Base-by-base conservation (phyloP, 2,113 vertebrate genomes). In the Neogale vison region DNA sequence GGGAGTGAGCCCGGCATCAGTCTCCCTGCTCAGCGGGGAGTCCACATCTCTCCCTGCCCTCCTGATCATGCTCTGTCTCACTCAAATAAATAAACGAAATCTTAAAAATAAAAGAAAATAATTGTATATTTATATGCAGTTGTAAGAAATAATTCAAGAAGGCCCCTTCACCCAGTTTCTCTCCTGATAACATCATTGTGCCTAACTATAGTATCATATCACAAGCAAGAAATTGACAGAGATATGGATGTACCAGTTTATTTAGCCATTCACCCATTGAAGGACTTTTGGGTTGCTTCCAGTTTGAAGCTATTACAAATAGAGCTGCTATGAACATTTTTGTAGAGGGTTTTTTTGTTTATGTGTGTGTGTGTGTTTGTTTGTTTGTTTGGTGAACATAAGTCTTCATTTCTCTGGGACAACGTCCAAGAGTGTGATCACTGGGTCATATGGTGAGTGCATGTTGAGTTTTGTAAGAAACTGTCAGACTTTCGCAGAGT, bases 391-490 rank as follows among this genome's bases (percentile, higher is more conserved):
- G 29, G 47, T 34, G 15, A 55, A 74, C 76, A 1, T 71, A 57
- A 88, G 81, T 71, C 94, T 84, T 91, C 61, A 14, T 47, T 90
- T 95, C 87, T 88, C 55, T 14, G 57, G 80, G 88, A 79, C n/a
- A 47, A 71, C 21, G 24, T 69, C 72, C 61, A 79, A 50, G 63
- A 59, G 31, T 2, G 0, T 3, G 29, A 76, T 63, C 55, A 26
- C 81, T 23, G 92, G 65, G 24, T 86, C 88, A 34, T 17, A 26
- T 47, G 76, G 61, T 61, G 52, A 83, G 34, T 4, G 21, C 26
- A 8, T 8, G 23, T 24, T 61, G n/a, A 23, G 31, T 81, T 79
- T 31, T 39, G 42, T 57, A 17, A 86, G 83, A 55, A 89, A 31
- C 63, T 36, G 47, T 29, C n/a, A 36, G 36, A 23, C 36, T 39